A percentile compares a stretch with the other conserved stretches of the same genome.
These are phyloP conservation scores for Crypturellus undulatus DNA, from an alignment of 2,113 vertebrate genomes.

Conservation along the genomic window DNA sequence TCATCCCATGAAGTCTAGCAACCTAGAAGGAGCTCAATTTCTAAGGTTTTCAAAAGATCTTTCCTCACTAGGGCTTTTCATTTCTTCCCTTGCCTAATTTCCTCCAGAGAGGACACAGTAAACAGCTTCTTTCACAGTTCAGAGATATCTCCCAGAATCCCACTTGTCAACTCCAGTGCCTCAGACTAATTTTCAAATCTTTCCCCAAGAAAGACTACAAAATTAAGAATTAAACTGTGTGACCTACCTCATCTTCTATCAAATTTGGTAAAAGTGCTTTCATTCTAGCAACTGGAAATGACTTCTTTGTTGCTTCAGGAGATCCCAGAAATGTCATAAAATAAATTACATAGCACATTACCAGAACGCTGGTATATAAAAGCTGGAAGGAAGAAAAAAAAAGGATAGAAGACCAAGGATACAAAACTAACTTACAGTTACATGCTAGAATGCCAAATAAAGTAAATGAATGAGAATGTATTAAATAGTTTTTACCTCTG, in stretches of 20 bases:
- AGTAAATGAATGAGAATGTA: not conserved
- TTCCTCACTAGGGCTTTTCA: not conserved
- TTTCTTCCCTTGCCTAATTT: not conserved
- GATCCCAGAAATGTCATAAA: constrained; percentile 89
- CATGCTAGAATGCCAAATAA: not conserved
- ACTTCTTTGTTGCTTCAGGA: constrained; percentile 80
- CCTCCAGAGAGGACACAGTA: not conserved
- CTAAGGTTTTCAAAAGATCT: not conserved
- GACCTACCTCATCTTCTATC: constrained; percentile 80
- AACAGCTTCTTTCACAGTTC: not conserved
- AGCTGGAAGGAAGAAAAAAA: constrained; percentile 72
- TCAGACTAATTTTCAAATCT: not conserved
- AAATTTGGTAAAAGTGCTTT: constrained; percentile 83
- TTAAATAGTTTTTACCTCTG: not conserved
- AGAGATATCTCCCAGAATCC: not conserved
- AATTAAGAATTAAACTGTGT: not conserved
- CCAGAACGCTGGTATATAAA: constrained; percentile 85
- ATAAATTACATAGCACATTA: constrained; percentile 86
- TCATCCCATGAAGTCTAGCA: not conserved
- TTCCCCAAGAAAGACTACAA: not conserved
- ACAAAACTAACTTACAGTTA: not conserved
- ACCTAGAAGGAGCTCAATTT: not conserved
- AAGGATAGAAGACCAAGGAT: not conserved
- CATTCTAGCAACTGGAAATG: constrained; percentile 84
- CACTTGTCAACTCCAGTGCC: not conserved